Conservation (phyloP, 2,888 invertebrate species). For the Dynastes maya region DNA sequence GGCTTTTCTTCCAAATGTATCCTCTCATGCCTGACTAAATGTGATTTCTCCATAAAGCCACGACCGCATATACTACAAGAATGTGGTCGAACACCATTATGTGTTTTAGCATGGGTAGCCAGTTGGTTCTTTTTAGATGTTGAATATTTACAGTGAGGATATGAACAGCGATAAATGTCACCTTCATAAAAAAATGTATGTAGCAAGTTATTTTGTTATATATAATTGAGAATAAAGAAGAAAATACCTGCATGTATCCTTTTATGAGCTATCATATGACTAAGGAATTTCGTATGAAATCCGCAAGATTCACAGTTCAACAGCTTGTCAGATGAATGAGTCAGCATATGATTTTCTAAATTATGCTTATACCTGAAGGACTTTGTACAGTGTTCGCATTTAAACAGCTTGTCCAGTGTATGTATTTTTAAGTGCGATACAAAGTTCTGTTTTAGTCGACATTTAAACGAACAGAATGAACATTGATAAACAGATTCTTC, state of each 20-base stretch:
- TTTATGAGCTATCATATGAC: slow-evolving; percentile 78
- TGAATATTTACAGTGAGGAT: slow-evolving; percentile 76
- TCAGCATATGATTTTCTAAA: slow-evolving; percentile 74
- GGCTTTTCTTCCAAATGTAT: slow-evolving; percentile 78
- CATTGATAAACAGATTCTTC: slow-evolving; percentile 71
- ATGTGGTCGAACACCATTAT: slow-evolving; percentile 71
- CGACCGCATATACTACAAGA: slow-evolving; percentile 76
- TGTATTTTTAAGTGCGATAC: slow-evolving; percentile 75
- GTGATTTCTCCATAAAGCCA: slow-evolving; percentile 79
- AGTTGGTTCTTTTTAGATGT: slow-evolving; percentile 79
- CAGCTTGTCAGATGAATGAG: slow-evolving; percentile 74
- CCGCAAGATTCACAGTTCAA: slow-evolving; percentile 79
- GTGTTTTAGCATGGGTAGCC: slow-evolving; percentile 77
- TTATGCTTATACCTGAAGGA: slow-evolving; percentile 75
- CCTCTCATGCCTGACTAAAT: slow-evolving; percentile 78
- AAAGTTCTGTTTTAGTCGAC: slow-evolving; percentile 75
- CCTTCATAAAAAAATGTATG: slow-evolving; percentile 62
- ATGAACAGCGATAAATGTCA: slow-evolving; percentile 77
- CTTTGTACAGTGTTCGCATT: slow-evolving; percentile 75
- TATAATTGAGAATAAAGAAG: neutral
- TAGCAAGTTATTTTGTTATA: slow-evolving; percentile 37
- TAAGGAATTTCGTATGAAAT: slow-evolving; percentile 78
- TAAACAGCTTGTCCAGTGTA: slow-evolving; percentile 74
- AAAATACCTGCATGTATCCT: slow-evolving; percentile 75
- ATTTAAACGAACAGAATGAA: slow-evolving; percentile 74